These are phyloP conservation scores for Coendou prehensilis DNA, from an alignment of 2,797 vertebrate genomes.

Conservation along the genomic window DNA sequence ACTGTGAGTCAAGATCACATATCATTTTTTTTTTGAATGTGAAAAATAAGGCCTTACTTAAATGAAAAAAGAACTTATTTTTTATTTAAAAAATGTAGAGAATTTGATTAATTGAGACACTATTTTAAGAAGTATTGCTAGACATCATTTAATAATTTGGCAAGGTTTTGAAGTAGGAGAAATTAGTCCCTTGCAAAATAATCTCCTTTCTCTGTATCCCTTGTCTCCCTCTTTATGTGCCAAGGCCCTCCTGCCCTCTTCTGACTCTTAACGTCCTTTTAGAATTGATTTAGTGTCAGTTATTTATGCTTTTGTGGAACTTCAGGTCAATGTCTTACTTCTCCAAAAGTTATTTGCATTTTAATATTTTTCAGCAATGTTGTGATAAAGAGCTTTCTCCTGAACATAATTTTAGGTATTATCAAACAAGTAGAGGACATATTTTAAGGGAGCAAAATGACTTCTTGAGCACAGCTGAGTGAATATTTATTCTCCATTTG, in stretches of 20 bases:
- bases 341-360: conserved; percentile 44
- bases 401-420: neutral
- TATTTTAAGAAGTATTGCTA: conserved; percentile 34
- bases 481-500: neutral
- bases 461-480: neutral
- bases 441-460: neutral
- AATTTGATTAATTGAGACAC: neutral
- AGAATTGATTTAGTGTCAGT: conserved; percentile 57
- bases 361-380: conserved; percentile 59
- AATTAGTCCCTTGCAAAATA: neutral
- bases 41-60: conserved; percentile 41
- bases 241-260: neutral
- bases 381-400: conserved; percentile 35
- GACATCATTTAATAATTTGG: conserved; percentile 34
- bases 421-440: neutral
- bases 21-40: conserved; percentile 36
- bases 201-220: neutral
- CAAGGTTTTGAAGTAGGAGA: conserved; percentile 49
- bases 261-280: conserved; percentile 23
- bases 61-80: neutral
- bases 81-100: neutral
- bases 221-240: neutral
- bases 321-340: conserved; percentile 55
- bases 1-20: neutral
- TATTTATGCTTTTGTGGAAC: conserved; percentile 43